Percentiles rank a stretch among this genome's conserved stretches.
Conservation (phyloP, 2,113 vertebrate genomes). For the Cololabis saira region DNA sequence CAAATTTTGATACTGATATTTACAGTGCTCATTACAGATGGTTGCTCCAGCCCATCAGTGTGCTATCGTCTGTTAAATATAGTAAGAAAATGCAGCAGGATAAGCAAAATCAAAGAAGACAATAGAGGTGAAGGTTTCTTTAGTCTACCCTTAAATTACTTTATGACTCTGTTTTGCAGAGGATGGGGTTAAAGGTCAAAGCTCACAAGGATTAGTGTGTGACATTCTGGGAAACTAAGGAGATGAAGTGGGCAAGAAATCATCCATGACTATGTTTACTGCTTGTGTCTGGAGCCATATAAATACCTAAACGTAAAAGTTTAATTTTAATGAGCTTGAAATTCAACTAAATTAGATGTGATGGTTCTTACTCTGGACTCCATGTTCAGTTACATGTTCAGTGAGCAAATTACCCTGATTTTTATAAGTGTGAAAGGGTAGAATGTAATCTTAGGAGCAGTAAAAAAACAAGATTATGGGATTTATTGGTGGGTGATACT, state of each 20-base stretch:
- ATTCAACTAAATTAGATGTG: slow-evolving; percentile 1
- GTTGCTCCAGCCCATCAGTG: background rate
- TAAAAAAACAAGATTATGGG: slow-evolving; percentile 57
- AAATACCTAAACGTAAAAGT: slow-evolving; percentile 40
- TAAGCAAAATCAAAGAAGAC: slow-evolving; percentile 37
- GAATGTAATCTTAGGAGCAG: slow-evolving; percentile 42
- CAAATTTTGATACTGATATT: background rate
- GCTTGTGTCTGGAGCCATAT: slow-evolving; percentile 24
- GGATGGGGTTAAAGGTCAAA: slow-evolving; percentile 58
- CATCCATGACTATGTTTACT: background rate
- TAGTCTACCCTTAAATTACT: slow-evolving; percentile 46
- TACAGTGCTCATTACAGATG: slow-evolving; percentile 2
- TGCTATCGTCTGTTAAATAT: slow-evolving; percentile 11
- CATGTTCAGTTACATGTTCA: slow-evolving; percentile 17
- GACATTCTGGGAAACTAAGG: slow-evolving; percentile 22
- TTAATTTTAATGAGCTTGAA: slow-evolving; percentile 34
- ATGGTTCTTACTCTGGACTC: background rate
- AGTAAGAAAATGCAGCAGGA: background rate
- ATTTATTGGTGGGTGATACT: slow-evolving; percentile 12
- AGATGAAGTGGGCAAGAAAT: slow-evolving; percentile 5
- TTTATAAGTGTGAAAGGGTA: slow-evolving; percentile 53
- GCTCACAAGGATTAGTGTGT: slow-evolving; percentile 38
- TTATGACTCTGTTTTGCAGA: slow-evolving; percentile 63
- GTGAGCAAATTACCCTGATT: slow-evolving; percentile 36
- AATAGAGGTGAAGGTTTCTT: slow-evolving; percentile 47